These are phyloP conservation scores for Cygnus olor DNA, from an alignment of 2,797 vertebrate genomes.

Conservation along the genomic window DNA sequence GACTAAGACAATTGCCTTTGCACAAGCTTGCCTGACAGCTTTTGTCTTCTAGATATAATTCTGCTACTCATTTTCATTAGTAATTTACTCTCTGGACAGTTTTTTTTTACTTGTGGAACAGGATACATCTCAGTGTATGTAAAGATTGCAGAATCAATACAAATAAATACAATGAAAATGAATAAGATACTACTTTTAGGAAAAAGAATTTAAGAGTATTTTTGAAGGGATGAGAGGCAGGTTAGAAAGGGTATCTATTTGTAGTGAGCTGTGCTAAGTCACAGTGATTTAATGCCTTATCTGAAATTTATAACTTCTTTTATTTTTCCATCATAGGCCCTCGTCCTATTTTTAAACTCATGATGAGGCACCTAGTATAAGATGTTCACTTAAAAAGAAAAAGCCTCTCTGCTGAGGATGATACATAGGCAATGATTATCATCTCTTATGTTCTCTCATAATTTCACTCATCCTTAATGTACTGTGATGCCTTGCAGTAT, in stretches of 20 bases:
- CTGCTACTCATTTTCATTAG: neutral
- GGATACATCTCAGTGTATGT: neutral
- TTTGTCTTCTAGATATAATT: neutral
- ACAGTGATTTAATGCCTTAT: neutral
- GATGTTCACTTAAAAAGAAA: constrained; percentile 27
- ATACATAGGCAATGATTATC: neutral
- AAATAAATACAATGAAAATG: neutral
- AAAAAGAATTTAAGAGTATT: neutral
- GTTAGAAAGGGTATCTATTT: neutral
- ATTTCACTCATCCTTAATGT: constrained; percentile 25
- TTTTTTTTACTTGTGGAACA: neutral
- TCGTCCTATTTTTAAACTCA: constrained; percentile 16
- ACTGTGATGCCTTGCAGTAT: constrained; percentile 2
- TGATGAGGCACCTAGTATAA: constrained; percentile 2
- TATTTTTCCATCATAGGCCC: neutral
- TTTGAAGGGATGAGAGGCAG: neutral
- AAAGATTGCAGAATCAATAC: neutral
- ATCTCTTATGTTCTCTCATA: constrained; percentile 6
- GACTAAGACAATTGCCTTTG: neutral
- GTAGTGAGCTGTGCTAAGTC: neutral
- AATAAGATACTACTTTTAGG: neutral
- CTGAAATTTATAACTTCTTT: neutral
- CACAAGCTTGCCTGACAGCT: neutral
- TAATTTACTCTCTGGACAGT: neutral
- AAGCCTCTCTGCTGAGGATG: neutral